A percentile compares a stretch with the other conserved stretches of the same genome.
These are phyloP conservation scores for Fragum fragum DNA, from an alignment of 2,888 invertebrate genomes.

Conservation along the genomic window DNA sequence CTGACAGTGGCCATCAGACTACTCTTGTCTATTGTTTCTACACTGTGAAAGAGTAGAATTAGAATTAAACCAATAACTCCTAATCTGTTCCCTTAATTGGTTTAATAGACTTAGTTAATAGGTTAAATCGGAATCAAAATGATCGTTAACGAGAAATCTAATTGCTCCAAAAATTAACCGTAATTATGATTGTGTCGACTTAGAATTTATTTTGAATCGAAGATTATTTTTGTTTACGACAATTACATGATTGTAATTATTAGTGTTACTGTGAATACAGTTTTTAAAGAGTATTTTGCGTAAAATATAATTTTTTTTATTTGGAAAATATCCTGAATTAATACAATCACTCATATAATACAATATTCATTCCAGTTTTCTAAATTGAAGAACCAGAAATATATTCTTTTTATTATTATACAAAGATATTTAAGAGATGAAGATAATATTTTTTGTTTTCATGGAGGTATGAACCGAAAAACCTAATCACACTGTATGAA, in stretches of 20 bases:
- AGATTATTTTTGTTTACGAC: constrained; percentile 3
- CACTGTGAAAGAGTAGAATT: background rate
- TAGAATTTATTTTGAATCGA: background rate
- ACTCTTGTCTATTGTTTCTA: background rate
- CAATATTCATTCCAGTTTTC: no score
- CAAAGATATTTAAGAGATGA: no score
- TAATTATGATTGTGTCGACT: constrained; percentile 22
- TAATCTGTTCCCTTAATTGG: constrained; percentile 3
- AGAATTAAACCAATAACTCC: background rate
- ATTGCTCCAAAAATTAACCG: constrained; percentile 6
- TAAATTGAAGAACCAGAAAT: no score
- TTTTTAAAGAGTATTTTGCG: no score
- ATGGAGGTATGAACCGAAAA: no score
- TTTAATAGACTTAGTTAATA: constrained; percentile 19
- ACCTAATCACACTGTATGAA: no score
- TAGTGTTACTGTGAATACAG: background rate
- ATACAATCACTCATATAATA: no score
- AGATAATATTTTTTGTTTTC: no score
- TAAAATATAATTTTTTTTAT: no score
- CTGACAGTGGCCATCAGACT: background rate
- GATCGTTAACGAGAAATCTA: background rate
- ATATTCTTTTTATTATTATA: no score
- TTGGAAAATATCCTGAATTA: no score
- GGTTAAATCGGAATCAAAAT: constrained; percentile 17
- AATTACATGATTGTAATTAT: background rate